Percentiles rank a stretch among this genome's conserved stretches.
These are phyloP conservation scores for Cladopsammia gracilis DNA, from an alignment of 64 coral and sea anemone genomes.

Conservation along the genomic window DNA sequence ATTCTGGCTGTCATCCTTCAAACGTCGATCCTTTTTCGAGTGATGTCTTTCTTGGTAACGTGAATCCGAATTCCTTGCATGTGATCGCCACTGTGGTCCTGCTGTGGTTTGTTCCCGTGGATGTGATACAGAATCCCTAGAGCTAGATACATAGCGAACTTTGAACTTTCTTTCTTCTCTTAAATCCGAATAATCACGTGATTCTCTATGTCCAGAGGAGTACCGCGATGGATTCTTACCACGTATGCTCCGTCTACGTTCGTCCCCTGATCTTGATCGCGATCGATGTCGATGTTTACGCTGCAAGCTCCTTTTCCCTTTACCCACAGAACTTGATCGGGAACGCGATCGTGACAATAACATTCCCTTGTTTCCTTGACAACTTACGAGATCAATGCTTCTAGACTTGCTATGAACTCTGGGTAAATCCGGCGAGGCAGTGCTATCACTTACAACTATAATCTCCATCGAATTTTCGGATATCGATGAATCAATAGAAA, in stretches of 20 bases:
- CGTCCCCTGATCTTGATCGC: not conserved
- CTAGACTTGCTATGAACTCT: not conserved
- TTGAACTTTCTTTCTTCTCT: not conserved
- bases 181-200: not conserved
- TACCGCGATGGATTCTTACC: not conserved
- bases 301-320: not conserved
- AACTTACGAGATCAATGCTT: not conserved
- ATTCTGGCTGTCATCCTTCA: not conserved
- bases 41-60: not conserved
- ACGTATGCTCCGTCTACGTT: not conserved
- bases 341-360: not conserved
- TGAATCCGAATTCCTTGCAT: not conserved
- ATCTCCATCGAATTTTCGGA: not conserved
- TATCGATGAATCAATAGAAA: not conserved
- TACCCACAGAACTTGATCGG: not conserved
- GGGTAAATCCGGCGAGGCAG: not conserved
- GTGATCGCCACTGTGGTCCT: not conserved
- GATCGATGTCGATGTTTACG: no score
- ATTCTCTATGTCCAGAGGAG: not conserved
- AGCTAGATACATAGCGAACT: not conserved
- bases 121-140: slow-evolving; percentile 16
- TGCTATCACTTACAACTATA: slow-evolving; percentile 12
- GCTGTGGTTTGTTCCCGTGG: slow-evolving; percentile 32
- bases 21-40: not conserved
- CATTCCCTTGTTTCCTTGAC: not conserved